A percentile compares a stretch with the other conserved stretches of the same genome.
Conservation (phyloP, 2,888 invertebrate genomes). For the Cantharis flavilabris region DNA sequence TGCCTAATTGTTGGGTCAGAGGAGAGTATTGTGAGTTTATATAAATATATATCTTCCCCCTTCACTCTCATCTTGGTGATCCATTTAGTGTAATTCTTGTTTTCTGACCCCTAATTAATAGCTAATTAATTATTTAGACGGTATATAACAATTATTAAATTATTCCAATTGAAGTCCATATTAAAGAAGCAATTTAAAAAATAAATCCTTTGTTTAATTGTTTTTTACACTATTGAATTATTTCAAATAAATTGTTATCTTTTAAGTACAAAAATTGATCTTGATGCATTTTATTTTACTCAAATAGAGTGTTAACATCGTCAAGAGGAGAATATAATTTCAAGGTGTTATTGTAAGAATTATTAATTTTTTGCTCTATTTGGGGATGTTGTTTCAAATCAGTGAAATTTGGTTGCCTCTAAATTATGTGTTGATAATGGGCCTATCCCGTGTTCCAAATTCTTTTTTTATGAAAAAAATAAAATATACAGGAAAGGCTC, state of each 20-base stretch:
- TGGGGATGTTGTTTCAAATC: background rate
- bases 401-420: background rate
- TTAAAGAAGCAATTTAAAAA: conserved; percentile 15
- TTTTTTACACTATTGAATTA: conserved; percentile 7
- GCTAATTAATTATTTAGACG: conserved; percentile 27
- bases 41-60: background rate
- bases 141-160: conserved; percentile 29
- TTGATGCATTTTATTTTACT: background rate
- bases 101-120: conserved; percentile 27
- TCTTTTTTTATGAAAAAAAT: background rate
- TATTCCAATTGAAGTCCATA: conserved; percentile 33
- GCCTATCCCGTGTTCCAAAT: background rate
- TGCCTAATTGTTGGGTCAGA: conserved; percentile 25
- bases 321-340: background rate
- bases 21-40: background rate
- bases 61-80: background rate
- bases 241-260: background rate
- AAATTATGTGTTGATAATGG: background rate
- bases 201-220: conserved; percentile 14
- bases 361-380: background rate
- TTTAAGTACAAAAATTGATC: background rate
- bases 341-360: background rate
- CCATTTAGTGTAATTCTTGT: conserved; percentile 15
- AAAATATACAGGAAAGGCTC: background rate
- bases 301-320: background rate